Evolutionary conservation across 2,113 vertebrate genomes (phyloP).

Genomic region (Symphodus melops): DNA sequence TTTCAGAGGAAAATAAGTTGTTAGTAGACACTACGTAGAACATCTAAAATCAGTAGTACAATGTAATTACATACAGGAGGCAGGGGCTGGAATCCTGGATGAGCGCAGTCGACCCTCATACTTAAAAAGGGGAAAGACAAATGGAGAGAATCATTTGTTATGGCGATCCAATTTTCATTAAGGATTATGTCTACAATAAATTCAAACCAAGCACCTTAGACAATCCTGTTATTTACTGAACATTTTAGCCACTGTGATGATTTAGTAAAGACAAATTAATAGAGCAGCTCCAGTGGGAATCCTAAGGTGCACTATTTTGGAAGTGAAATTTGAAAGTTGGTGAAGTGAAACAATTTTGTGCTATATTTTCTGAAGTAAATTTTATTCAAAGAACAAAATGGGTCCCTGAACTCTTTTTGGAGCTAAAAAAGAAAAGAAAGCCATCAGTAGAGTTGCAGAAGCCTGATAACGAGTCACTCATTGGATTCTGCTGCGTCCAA

Average conservation of each 20-base stretch:
- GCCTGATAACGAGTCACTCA: no score
- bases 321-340: no score
- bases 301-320: no score
- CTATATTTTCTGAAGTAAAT: no score
- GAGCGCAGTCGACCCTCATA: conserved; percentile 69
- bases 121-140: conserved; percentile 61
- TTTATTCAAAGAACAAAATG: no score
- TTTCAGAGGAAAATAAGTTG: conserved; percentile 66
- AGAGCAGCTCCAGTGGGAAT: background rate
- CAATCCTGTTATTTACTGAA: background rate
- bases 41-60: background rate
- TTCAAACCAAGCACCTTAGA: no score
- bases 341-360: no score
- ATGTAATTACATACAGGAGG: conserved; percentile 70
- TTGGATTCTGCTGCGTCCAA: no score
- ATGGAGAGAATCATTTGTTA: background rate
- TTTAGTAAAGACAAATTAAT: background rate
- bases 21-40: conserved; percentile 3
- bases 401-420: no score
- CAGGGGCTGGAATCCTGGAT: conserved; percentile 76
- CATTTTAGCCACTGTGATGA: background rate
- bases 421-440: no score
- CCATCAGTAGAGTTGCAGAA: no score
- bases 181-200: background rate
- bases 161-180: background rate